A percentile compares a stretch with the other conserved stretches of the same genome.
These are phyloP conservation scores for Cistogaster globosa DNA, from an alignment of 2,888 invertebrate genomes.

Conservation along the genomic window DNA sequence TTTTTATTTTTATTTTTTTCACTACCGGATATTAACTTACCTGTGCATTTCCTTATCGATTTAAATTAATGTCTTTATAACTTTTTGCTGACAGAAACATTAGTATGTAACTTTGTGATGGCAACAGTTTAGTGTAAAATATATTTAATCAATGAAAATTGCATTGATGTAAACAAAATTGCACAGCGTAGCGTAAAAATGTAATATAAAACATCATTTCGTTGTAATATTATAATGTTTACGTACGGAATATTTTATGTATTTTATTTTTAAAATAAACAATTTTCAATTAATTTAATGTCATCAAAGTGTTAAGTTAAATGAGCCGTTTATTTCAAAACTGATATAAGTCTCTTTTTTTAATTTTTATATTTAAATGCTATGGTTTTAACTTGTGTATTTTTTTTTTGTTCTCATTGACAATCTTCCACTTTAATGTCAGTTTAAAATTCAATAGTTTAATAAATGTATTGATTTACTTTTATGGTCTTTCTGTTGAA, in stretches of 20 bases:
- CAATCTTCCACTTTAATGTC: too few species aligned
- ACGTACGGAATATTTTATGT: too few species aligned
- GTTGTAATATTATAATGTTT: constrained; percentile 7
- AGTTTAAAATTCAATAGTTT: too few species aligned
- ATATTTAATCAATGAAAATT: constrained; percentile 66
- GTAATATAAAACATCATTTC: constrained; percentile 20
- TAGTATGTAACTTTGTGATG: constrained; percentile 11
- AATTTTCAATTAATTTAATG: constrained; percentile 65
- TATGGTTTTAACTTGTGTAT: too few species aligned
- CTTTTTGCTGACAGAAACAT: constrained; percentile 1
- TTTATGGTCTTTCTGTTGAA: too few species aligned
- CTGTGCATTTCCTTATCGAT: constrained; percentile 52
- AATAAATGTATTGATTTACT: too few species aligned
- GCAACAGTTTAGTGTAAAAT: constrained; percentile 33
- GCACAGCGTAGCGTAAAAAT: constrained; percentile 44
- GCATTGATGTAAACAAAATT: constrained; percentile 53
- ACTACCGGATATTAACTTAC: constrained; percentile 65
- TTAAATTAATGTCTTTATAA: constrained; percentile 33
- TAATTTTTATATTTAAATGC: too few species aligned
- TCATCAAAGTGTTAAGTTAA: constrained; percentile 45
- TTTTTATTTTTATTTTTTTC: constrained; percentile 9
- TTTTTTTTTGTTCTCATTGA: too few species aligned
- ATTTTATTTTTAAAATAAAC: constrained; percentile 42
- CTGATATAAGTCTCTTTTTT: too few species aligned
- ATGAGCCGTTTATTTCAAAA: neutral